Conservation (phyloP, 2,113 vertebrate species). For the Penelope pileata region DNA sequence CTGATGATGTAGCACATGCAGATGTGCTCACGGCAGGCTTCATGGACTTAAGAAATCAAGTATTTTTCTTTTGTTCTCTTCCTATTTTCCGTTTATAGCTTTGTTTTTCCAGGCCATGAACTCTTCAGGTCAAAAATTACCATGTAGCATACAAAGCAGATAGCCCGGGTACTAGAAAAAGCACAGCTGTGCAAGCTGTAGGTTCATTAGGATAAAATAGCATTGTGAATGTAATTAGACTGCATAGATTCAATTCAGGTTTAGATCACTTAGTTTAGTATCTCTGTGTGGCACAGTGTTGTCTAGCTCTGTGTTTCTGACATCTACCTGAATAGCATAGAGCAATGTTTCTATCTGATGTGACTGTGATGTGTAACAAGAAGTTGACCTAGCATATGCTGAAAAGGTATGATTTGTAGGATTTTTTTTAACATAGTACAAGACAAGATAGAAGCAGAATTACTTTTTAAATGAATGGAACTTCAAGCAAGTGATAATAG, state of each 20-base stretch:
- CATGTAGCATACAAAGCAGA: fast-evolving
- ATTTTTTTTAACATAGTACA: background rate
- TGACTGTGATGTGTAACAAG: background rate
- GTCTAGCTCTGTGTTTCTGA: background rate
- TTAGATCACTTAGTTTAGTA: background rate
- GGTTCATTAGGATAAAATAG: background rate
- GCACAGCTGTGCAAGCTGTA: background rate
- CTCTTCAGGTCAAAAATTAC: background rate
- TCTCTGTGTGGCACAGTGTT: background rate
- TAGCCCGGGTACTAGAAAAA: background rate
- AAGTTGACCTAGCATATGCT: background rate
- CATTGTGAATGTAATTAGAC: background rate
- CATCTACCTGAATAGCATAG: background rate
- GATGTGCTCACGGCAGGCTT: background rate
- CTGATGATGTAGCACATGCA: background rate
- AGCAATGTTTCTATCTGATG: background rate
- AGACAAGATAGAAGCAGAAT: background rate
- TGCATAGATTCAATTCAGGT: background rate
- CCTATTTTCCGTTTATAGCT: background rate
- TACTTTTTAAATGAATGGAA: background rate
- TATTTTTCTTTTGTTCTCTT: background rate
- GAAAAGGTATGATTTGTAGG: background rate
- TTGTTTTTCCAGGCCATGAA: background rate
- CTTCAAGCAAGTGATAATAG: background rate
- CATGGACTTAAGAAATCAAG: background rate